phyloP scores from a whole-genome alignment of 2,888 invertebrate genomes.

The Agapostemon virescens region DNA sequence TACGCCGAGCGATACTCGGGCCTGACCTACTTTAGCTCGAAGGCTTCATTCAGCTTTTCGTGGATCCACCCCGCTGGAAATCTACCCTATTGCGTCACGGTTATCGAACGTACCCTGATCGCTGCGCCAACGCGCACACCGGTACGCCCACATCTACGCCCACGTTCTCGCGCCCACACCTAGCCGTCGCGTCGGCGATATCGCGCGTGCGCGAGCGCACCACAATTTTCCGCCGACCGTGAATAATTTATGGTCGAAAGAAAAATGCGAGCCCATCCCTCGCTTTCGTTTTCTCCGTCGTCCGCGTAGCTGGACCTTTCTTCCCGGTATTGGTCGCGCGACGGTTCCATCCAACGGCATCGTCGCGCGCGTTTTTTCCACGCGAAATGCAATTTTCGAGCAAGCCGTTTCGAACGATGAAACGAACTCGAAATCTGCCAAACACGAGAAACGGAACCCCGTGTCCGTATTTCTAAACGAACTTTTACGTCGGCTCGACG shows the following conservation, averaged over 20 bases:
- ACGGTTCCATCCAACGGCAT: too few species aligned
- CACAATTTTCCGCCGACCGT: slow-evolving; percentile 9
- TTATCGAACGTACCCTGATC: slow-evolving; percentile 70
- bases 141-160: slow-evolving; percentile 1
- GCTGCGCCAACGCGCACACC: slow-evolving; percentile 52
- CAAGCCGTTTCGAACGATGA: too few species aligned
- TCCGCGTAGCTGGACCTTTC: not conserved
- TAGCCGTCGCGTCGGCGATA: not conserved
- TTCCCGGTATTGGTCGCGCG: not conserved
- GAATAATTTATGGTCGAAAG: not conserved
- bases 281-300: not conserved
- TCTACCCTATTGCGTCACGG: slow-evolving; percentile 71
- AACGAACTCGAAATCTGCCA: too few species aligned
- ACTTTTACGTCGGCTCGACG: too few species aligned
- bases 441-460: too few species aligned
- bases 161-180: slow-evolving; percentile 17
- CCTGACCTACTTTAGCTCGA: slow-evolving; percentile 71
- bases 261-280: not conserved
- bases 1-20: slow-evolving; percentile 53
- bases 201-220: too few species aligned
- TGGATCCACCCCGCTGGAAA: slow-evolving; percentile 52
- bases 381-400: too few species aligned
- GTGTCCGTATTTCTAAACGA: too few species aligned
- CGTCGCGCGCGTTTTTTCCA: too few species aligned
- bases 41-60: slow-evolving; percentile 77